phyloP scores from a whole-genome alignment of 2,888 invertebrate genomes.

The Anoplius nigerrimus region DNA sequence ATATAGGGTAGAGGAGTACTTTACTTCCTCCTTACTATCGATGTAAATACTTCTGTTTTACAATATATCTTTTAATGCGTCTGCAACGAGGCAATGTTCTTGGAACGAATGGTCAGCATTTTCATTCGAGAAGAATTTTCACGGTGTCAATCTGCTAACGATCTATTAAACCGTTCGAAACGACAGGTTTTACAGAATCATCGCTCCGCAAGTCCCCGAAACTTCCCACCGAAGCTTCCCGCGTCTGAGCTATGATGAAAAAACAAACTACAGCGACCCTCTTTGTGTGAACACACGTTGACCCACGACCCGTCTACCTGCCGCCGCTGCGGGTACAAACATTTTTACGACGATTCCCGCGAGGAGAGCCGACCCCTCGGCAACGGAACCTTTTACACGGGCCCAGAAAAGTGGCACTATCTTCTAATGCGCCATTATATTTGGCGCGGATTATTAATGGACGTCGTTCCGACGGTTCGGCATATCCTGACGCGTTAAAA shows the following conservation, averaged over 20 bases:
- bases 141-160: no score
- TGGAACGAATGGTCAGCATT: no score
- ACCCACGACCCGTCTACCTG: slow-evolving; percentile 62
- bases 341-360: slow-evolving; percentile 51
- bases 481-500: slow-evolving; percentile 34
- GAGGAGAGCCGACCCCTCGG: slow-evolving; percentile 43
- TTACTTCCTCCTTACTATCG: no score
- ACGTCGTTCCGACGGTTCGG: slow-evolving; percentile 46
- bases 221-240: no score
- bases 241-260: no score
- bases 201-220: slow-evolving; percentile 1
- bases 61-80: no score
- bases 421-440: slow-evolving; percentile 70
- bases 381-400: slow-evolving; percentile 45
- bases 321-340: slow-evolving; percentile 51
- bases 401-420: slow-evolving; percentile 45
- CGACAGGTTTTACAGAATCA: slow-evolving; percentile 6
- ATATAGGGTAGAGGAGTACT: no score
- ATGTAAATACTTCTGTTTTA: no score
- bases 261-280: slow-evolving; percentile 13
- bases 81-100: no score
- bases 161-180: not conserved
- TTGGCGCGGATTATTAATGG: slow-evolving; percentile 66
- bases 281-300: slow-evolving; percentile 43
- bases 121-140: no score